Base-by-base conservation (phyloP, 1,140 invertebrate species). In the Ericerus pela region DNA sequence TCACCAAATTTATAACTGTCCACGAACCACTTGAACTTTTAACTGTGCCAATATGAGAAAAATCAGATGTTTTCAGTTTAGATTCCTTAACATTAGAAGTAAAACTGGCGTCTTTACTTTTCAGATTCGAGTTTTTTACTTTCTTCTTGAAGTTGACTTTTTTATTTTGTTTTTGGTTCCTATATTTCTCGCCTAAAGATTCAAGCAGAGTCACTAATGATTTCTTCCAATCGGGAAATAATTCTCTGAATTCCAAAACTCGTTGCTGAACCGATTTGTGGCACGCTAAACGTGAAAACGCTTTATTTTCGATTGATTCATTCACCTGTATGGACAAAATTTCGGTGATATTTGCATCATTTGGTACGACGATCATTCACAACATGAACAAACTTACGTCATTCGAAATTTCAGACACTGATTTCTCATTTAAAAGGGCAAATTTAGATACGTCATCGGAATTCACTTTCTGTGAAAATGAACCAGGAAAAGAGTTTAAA, bases 361-460 rank as follows among this genome's bases (percentile, higher is more conserved):
- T 30, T 27, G 18, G n/a, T n/a, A n/a, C n/a, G n/a, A n/a, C n/a
- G n/a, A n/a, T n/a, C n/a, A n/a, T n/a, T n/a, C n/a, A n/a, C n/a
- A n/a, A n/a, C n/a, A n/a, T n/a, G n/a, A n/a, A 54, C n/a, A 20
- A 54, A 26, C 3, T 36, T 27, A 31, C 30, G 11, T 36, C 22
- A n/a, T 37, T 31, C n/a, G 36, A 24, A 37, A 54, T 36, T 22
- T 33, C 14, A 20, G 14, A 4, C 6, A 27, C 12, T 14, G 14
- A 37, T 24, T 27, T 33, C 36, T 28, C 37, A 37, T 56, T 43
- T 14, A 56, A 27, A 2, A 56, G 22, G 8, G 54, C 54, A 18
- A 56, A 56, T 24, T 56, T 56, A 1, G 54, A 43, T n/a, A 56
- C 31, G 28, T 43, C 54, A 47, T 56, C 54, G 10, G n/a, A 28